Base-by-base conservation (phyloP, 2,888 invertebrate species). In the Pachydiplax longipennis region DNA sequence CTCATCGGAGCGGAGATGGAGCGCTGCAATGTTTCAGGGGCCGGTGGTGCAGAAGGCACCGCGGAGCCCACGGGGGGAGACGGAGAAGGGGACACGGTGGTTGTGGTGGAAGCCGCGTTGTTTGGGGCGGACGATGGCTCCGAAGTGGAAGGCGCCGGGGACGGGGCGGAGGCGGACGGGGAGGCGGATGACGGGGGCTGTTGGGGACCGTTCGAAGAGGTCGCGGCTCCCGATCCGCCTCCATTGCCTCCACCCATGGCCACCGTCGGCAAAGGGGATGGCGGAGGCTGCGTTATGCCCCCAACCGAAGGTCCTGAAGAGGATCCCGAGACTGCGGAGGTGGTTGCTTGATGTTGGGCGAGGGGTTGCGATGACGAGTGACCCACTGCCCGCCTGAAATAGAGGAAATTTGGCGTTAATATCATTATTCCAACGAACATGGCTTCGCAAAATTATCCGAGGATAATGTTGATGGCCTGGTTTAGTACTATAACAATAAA, bases 271-370 rank as follows among this genome's bases (percentile, higher is more conserved):
- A 37, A 93, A 92, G 73, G 93, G 93, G 91, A 93, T 93, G 73
- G 93, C 93, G 81, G 93, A 92, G 92, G 93, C 93, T 91, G 82
- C 81, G 93, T 92, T 81, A 93, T 18, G 37, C 65, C 92, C 44
- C 92, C 90, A 37, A 92, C 83, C 92, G 92, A 37, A 80, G 58
- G 58, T 15, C 90, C 90, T 87, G 92, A 25, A 53, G 91, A 91
- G 91, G 91, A 8, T 18, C 82, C 53, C n/a, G n/a, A n/a, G 25
- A 31, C 83, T 35, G n/a, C 58, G 91, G 92, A 91, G 92, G 92
- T 91, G 92, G 92, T 92, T 95, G 90, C 94, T 94, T 92, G 94
- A 94, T 91, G 91, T 91, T 91, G 92, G 90, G 91, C 90, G 87
- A 44, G 92, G 61, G 93, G 95, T 94, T 91, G 94, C 94, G 91